These are phyloP conservation scores for Pampus argenteus DNA, from an alignment of 2,797 vertebrate genomes.

Conservation along the genomic window DNA sequence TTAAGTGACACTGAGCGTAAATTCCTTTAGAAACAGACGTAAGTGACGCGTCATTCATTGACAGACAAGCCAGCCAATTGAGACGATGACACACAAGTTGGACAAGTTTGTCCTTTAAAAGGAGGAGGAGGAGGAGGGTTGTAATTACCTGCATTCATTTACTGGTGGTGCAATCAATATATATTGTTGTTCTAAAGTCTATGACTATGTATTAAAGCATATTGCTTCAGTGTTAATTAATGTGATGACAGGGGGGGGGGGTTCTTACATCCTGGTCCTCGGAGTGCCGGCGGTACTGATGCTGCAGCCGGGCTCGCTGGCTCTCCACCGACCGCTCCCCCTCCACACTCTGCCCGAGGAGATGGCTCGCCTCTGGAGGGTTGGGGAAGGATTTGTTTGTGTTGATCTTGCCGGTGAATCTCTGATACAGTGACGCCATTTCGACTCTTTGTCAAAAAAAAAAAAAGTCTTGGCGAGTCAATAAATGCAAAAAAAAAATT, in stretches of 20 bases:
- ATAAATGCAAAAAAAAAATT: slow-evolving; percentile 18
- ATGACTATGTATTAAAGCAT: background rate
- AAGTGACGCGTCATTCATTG: slow-evolving; percentile 50
- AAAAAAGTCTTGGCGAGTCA: slow-evolving; percentile 8
- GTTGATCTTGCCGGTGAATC: slow-evolving; percentile 93
- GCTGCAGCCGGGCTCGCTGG: slow-evolving; percentile 77
- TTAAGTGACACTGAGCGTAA: background rate
- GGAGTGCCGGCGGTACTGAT: slow-evolving; percentile 81
- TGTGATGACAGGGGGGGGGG: background rate
- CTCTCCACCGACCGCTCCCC: slow-evolving; percentile 83
- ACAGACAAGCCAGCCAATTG: slow-evolving; percentile 48
- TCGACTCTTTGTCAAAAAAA: slow-evolving; percentile 50
- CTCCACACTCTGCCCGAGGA: slow-evolving; percentile 86
- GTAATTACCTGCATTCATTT: background rate
- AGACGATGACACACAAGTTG: slow-evolving; percentile 51
- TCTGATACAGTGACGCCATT: slow-evolving; percentile 93
- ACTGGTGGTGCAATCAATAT: background rate
- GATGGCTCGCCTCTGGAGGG: slow-evolving; percentile 90
- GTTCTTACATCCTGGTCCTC: slow-evolving; percentile 94
- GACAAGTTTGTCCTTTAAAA: slow-evolving; percentile 47
- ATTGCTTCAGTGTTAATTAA: background rate
- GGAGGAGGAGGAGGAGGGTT: background rate
- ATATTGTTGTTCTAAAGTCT: background rate
- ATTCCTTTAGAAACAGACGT: slow-evolving; percentile 20
- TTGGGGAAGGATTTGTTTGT: slow-evolving; percentile 90